Evolutionary conservation across 2,113 vertebrate genomes (phyloP).

Genomic region (Bos javanicus): DNA sequence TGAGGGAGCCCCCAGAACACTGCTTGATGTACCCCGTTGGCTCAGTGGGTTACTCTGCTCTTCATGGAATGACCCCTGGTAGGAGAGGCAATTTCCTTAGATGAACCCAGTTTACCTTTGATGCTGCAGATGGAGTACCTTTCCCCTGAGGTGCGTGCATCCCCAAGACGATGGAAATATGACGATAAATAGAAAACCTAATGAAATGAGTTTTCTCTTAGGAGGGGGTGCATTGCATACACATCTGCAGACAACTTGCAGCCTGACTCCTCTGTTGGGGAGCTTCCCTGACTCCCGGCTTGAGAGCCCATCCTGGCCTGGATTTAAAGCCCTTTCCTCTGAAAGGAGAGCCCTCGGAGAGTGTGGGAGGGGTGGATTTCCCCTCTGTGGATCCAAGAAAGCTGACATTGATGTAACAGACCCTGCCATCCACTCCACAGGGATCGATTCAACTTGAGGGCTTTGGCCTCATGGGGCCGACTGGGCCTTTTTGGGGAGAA

Average conservation of each 20-base stretch:
- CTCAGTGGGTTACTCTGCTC: neutral
- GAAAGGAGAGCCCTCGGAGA: neutral
- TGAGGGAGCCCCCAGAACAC: neutral
- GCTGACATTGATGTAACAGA: slow-evolving; percentile 44
- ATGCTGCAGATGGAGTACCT: neutral
- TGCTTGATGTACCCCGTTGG: neutral
- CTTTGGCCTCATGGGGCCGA: slow-evolving; percentile 27
- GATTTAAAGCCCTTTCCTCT: neutral
- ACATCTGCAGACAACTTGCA: no score
- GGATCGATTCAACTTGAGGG: slow-evolving; percentile 28
- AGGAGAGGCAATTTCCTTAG: neutral
- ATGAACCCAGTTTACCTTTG: neutral
- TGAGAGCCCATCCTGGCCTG: neutral
- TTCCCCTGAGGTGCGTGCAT: neutral
- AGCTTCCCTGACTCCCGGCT: neutral
- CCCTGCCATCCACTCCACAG: neutral
- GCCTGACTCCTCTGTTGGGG: neutral
- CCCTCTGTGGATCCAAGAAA: slow-evolving; percentile 8
- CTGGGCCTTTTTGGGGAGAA: slow-evolving; percentile 31
- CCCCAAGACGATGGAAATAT: neutral
- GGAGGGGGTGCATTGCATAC: neutral
- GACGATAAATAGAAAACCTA: neutral
- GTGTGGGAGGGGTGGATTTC: neutral
- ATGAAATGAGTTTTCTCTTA: neutral
- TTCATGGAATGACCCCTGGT: neutral